Conservation (phyloP, 2,113 vertebrate species). For the Cottus gobio region DNA sequence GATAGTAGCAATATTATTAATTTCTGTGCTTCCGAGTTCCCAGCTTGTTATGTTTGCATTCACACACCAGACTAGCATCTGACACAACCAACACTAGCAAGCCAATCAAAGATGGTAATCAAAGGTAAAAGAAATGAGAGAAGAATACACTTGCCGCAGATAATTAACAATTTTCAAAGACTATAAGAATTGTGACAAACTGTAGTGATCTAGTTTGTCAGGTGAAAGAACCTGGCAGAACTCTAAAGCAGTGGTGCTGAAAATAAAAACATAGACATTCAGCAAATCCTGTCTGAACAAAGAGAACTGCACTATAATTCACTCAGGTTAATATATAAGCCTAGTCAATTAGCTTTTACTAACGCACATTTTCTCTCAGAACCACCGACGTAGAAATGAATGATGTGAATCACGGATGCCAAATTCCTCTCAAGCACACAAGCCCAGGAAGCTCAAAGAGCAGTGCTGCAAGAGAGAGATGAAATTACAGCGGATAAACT, state of each 20-base stretch:
- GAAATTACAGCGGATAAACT: slow-evolving; percentile 27
- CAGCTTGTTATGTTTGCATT: neutral
- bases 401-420: neutral
- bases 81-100: neutral
- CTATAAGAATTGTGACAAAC: neutral
- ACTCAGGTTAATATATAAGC: neutral
- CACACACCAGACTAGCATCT: neutral
- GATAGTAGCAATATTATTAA: neutral
- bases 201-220: neutral
- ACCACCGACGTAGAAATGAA: neutral
- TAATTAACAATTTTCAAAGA: neutral
- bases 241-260: neutral
- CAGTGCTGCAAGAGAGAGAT: slow-evolving; percentile 8
- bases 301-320: neutral
- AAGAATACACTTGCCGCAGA: neutral
- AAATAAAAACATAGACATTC: neutral
- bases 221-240: neutral
- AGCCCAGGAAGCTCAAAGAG: neutral
- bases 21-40: neutral
- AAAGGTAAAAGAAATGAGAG: neutral
- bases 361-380: neutral
- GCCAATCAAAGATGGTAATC: neutral
- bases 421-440: neutral
- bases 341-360: neutral
- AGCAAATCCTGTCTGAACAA: neutral